Base-by-base conservation (phyloP, 1,140 invertebrate genomes). In the Holotrichia oblita region DNA sequence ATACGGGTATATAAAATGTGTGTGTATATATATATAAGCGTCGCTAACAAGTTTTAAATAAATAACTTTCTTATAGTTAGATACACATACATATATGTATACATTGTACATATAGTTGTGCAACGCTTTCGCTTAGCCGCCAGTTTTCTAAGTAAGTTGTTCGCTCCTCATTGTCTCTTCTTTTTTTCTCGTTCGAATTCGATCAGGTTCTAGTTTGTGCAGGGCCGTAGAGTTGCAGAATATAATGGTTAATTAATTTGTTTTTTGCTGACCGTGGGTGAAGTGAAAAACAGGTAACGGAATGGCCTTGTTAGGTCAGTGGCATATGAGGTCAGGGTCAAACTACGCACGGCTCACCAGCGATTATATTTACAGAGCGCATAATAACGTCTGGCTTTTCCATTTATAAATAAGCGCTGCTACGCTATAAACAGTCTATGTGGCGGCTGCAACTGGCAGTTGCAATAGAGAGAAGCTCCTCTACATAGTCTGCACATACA, bases 211-310 rank as follows among this genome's bases (percentile, higher is more conserved):
- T 55, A 55, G 48, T 17, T 55, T 17, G 20, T 14, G 12, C 22
- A 24, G 61, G 9, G 61, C 20, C 22, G 27, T 10, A 27, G 61
- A 69, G 61, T 27, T 69, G 61, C 61, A 27, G 10, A 27, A 22
- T 69, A 69, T 69, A 69, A 69, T 69, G 61, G 61, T 69, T 69
- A 69, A 69, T 69, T 69, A 69, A 69, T 69, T 69, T 69, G 61
- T 69, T 69, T 69, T 69, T 69, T 69, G 61, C 61, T 14, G 61
- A 20, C 61, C 61, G 61, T 69, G 61, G 61, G 61, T 69, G 61
- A 69, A 69, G 61, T 69, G 61, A 69, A 69, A 69, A 69, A 69
- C 61, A 69, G 61, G 61, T 69, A 69, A 69, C 61, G 61, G 61
- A 14, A 69, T 69, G 61, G 61, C 61, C 61, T 69, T 69, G 61